Evolutionary conservation across 2,888 invertebrate genomes (phyloP).

Genomic region (Drosophila neotestacea): DNA sequence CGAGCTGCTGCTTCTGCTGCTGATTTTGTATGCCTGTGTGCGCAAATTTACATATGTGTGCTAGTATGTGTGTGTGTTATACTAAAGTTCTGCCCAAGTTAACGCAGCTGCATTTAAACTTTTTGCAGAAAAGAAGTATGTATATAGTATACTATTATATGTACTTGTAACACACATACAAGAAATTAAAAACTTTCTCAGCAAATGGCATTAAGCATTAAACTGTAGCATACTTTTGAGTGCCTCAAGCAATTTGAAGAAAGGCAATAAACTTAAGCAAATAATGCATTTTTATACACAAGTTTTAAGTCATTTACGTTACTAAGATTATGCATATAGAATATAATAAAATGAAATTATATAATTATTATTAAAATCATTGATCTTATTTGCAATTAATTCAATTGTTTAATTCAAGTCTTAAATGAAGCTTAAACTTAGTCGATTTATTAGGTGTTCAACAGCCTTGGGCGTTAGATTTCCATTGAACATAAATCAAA

Average conservation of each 20-base stretch:
- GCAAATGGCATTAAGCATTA: constrained; percentile 66
- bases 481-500: constrained; percentile 14
- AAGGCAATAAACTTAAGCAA: constrained; percentile 33
- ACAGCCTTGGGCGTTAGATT: background rate
- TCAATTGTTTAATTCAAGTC: no score
- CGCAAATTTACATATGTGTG: constrained; percentile 55
- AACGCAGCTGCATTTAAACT: constrained; percentile 76
- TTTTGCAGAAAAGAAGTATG: constrained; percentile 41
- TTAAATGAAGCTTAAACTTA: background rate
- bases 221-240: constrained; percentile 47
- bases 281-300: constrained; percentile 18
- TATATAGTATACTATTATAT: constrained; percentile 1
- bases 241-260: constrained; percentile 27
- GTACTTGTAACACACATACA: constrained; percentile 23
- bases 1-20: constrained; percentile 50
- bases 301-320: constrained; percentile 2
- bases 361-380: no score
- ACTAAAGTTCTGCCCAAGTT: constrained; percentile 65
- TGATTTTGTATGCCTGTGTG: constrained; percentile 57
- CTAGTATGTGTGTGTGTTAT: constrained; percentile 22
- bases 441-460: constrained; percentile 13
- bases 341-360: background rate
- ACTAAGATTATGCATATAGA: background rate
- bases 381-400: no score
- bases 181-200: constrained; percentile 66